phyloP scores from a whole-genome alignment of 2,888 invertebrate species.

The Eupithecia pulchellata region DNA sequence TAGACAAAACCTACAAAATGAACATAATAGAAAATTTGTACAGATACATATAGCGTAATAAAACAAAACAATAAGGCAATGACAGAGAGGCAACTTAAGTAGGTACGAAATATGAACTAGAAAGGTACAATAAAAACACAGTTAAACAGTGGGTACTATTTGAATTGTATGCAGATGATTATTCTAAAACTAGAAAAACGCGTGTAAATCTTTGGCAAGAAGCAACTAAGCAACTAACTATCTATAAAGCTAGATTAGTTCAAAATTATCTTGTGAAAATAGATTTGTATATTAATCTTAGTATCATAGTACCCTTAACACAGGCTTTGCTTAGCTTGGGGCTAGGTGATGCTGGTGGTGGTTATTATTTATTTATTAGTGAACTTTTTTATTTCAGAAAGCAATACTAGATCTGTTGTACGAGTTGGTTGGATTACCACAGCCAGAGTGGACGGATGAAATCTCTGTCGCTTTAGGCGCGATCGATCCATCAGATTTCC shows the following conservation, averaged over 20 bases:
- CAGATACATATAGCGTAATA: too few relatives aligned
- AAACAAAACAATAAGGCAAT: too few relatives aligned
- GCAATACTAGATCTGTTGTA: conserved; percentile 96
- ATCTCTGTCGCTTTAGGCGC: conserved; percentile 94
- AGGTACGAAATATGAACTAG: too few relatives aligned
- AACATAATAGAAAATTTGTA: too few relatives aligned
- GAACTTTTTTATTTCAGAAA: conserved; percentile 86
- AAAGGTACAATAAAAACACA: too few relatives aligned
- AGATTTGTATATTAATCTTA: neutral
- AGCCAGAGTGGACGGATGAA: conserved; percentile 97
- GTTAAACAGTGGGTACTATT: too few relatives aligned
- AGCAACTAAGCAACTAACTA: neutral
- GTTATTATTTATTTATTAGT: neutral
- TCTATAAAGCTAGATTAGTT: neutral
- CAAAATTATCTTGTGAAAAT: neutral
- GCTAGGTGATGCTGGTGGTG: too few relatives aligned
- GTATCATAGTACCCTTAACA: too few relatives aligned
- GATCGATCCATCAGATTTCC: conserved; percentile 93
- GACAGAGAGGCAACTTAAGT: too few relatives aligned
- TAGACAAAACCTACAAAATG: too few relatives aligned
- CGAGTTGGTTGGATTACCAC: conserved; percentile 93
- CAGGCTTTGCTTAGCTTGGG: too few relatives aligned
- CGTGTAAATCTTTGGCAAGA: neutral
- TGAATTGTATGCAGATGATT: too few relatives aligned
- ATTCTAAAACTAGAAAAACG: neutral